Evolutionary conservation across 2,888 invertebrate genomes (phyloP), one percentile per base, ranked within the genome.

Genomic region (Gymnocheta viridis): DNA sequence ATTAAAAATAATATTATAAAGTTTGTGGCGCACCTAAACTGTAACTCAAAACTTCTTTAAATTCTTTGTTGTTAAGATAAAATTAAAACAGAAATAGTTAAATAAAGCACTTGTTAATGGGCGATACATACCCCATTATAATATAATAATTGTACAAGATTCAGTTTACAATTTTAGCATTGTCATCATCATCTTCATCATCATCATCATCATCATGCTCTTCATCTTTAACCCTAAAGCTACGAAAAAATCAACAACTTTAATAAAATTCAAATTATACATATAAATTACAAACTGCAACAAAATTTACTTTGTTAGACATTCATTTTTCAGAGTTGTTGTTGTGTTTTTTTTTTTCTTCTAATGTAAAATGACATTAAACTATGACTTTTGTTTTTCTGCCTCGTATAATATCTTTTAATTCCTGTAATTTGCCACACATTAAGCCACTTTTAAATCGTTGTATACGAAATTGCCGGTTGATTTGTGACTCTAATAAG

Each of bases 41-140:
- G 67, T 81, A 77, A 62, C 80, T 67, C 35, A 4, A 74, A 60
- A 67, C 74, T 69, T 44, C n/a, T 49, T 60, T 17, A 41, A 19
- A 54, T 69, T 69, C 56, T 38, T 60, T 56, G 32, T 22, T 24
- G 47, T 10, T 29, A 2, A 64, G n/a, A 51, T 24, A 27, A 62
- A 38, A 17, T 17, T 10, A 38, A 14, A 35, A 12, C n/a, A 38
- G 47, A 47, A 47, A 38, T 10, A 12, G 7, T 41, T 44, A 64
- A 64, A 79, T 56, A 64, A 77, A 81, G 51, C 84, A 81, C 81
- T 81, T 81, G 84, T 69, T 81, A 62, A 70, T 64, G 66, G 58
- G 19, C 58, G 54, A 72, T 64, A 49, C 19, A 49, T 22, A 49
- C 24, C n/a, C 56, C 51, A 62, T 56, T 49, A 44, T 54, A 32